phyloP scores from a whole-genome alignment of 2,797 vertebrate genomes.

The Peromyscus attwateri region DNA sequence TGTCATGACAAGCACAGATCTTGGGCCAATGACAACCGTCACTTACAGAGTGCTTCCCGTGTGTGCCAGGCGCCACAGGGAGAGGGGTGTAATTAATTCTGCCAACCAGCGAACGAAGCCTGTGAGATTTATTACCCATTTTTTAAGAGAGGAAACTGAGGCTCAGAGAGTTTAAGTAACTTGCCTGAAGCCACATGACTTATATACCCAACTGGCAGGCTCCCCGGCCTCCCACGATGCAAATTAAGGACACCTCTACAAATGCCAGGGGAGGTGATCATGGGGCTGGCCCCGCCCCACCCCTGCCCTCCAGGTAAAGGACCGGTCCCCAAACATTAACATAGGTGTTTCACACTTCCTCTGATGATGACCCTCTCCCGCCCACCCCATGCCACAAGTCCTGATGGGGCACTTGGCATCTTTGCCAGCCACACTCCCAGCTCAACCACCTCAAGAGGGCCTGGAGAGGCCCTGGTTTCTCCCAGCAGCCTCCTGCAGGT shows the following conservation, averaged over 20 bases:
- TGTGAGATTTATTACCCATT: not conserved
- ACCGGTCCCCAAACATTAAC: not conserved
- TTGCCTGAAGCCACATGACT: conserved; percentile 15
- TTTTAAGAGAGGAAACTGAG: conserved; percentile 62
- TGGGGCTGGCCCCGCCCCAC: not conserved
- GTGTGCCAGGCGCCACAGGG: not conserved
- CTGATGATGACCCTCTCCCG: not conserved
- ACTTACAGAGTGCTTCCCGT: conserved; percentile 24
- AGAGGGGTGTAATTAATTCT: not conserved
- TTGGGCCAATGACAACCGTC: not conserved
- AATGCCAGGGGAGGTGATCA: not conserved
- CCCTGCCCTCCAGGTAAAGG: conserved; percentile 28
- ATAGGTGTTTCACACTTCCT: not conserved
- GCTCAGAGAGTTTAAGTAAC: conserved; percentile 56
- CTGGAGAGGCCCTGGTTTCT: not conserved
- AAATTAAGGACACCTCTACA: conserved; percentile 36
- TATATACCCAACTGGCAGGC: not conserved
- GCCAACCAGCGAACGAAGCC: not conserved
- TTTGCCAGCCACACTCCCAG: not conserved
- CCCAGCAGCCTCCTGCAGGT: not conserved
- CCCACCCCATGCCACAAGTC: not conserved
- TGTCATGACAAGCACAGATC: not conserved
- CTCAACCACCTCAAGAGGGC: not conserved
- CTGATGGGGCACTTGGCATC: not conserved
- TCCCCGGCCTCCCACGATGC: conserved; percentile 8